Evolutionary conservation across 2,888 invertebrate species (phyloP), one percentile per base, ranked within the genome.

Genomic region (Tyria jacobaeae): DNA sequence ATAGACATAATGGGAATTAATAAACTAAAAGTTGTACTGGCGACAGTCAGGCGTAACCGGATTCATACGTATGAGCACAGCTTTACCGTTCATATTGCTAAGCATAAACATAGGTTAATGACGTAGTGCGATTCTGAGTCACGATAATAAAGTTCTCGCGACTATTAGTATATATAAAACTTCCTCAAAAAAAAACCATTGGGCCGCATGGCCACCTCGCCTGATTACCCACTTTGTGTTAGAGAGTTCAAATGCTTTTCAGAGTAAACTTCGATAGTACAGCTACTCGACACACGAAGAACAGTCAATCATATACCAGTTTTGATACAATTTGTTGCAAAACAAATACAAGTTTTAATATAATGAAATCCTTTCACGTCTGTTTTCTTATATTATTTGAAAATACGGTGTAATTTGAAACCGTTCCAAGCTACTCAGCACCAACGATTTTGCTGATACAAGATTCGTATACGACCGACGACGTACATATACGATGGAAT

Each of bases 391-490:
- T 3, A 3, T 3, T 31, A 31, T 31, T 31, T 4, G 41, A 50
- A 31, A 49, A 50, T 14, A 58, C 17, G 14, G 15, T 4, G 17
- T 39, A 15, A 52, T 61, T 60, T 63, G 63, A 61, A 59, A 55
- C 60, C 54, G 58, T 61, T 61, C 57, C 57, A 63, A 63, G 44
- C 3, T 14, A 37, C 44, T 37, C 25, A 47, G 34, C 14, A 24
- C 25, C 35, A 21, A 35, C 59, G 17, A 56, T 63, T 64, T 67
- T 51, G 58, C 57, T 41, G 24, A 35, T 52, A 35, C 53, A 35
- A 48, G 17, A 35, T 59, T 2, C n/a, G n/a, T 31, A 34, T 34
- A 35, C 31, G 24, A 10, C 31, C 17, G 35, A 53, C 47, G n/a
- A n/a, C n/a, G n/a, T n/a, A n/a, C n/a, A n/a, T n/a, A n/a, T n/a